Percentiles rank a stretch among this genome's conserved stretches.
Conservation (phyloP, 2,888 invertebrate genomes). For the Hetaerina titia region DNA sequence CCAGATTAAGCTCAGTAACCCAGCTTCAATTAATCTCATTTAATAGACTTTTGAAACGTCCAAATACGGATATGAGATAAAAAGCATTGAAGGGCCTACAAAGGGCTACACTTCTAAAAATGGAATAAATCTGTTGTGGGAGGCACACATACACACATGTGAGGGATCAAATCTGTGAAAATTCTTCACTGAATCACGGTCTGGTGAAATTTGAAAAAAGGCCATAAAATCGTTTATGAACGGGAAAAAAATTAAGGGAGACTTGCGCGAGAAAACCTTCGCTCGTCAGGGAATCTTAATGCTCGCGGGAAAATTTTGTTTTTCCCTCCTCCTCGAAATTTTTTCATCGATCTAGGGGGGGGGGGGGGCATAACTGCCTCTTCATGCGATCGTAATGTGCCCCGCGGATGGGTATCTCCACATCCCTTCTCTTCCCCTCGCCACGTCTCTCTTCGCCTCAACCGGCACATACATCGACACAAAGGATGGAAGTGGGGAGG, state of each 20-base stretch:
- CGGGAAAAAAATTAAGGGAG: neutral
- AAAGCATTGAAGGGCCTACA: too few species aligned
- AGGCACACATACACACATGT: neutral
- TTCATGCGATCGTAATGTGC: neutral
- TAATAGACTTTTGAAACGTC: too few species aligned
- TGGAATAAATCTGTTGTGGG: neutral
- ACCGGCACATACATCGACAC: neutral
- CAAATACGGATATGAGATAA: too few species aligned
- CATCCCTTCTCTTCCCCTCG: neutral
- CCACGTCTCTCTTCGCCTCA: too few species aligned
- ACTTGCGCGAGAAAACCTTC: neutral
- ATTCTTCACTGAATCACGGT: neutral
- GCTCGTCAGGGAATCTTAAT: neutral
- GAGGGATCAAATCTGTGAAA: neutral
- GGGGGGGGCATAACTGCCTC: neutral
- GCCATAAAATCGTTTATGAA: neutral
- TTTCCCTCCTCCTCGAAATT: neutral
- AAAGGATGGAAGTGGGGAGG: neutral
- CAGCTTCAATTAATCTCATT: too few species aligned
- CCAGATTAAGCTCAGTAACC: too few species aligned
- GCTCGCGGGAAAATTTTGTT: neutral
- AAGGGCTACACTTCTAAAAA: neutral
- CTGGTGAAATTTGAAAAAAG: neutral
- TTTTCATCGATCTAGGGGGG: neutral
- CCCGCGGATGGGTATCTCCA: neutral